Base-by-base conservation (phyloP, 1,140 invertebrate genomes). In the Lycorma delicatula region DNA sequence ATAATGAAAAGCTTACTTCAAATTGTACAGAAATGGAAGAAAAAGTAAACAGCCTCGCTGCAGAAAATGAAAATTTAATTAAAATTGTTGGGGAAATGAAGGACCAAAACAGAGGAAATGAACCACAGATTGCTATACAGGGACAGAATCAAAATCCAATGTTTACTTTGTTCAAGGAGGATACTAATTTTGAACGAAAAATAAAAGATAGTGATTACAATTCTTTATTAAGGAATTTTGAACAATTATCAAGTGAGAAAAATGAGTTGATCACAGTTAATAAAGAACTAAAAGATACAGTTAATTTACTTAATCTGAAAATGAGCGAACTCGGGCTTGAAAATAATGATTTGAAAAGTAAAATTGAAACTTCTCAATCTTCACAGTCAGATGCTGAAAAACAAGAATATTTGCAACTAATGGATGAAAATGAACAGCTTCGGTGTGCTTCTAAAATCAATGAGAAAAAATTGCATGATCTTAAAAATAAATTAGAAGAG, bases 401-500 rank as follows among this genome's bases (percentile, higher is more conserved):
- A n/a, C n/a, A n/a, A n/a, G n/a, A n/a, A n/a, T n/a, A n/a, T n/a
- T n/a, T n/a, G n/a, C n/a, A n/a, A n/a, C n/a, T n/a, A n/a, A n/a
- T n/a, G n/a, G n/a, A n/a, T n/a, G 34, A 28, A 9, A 58, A 18
- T 23, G 13, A 50, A 5, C 23, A 34, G 18, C 29, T 47, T 27
- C 12, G 29, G 18, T 25, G 11, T 25, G 26, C 11, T 11, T 6
- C 47, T 44, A 31, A 34, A 13, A 54, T 31, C 4, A 16, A 73
- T 26, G 64, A 63, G 13, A 68, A 67, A 53, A 64, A 74, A 58
- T 52, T 75, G 18, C 59, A 73, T 52, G 58, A 46, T 13, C 20
- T 59, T n/a, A 46, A 23, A 18, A 53, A 20, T 26, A 41, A 47
- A 31, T 66, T 34, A 68, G 74, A 64, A 68, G 70, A 65, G 72